These are phyloP conservation scores for Yoshiicerus persimilis DNA, from an alignment of 1,140 invertebrate genomes.

Conservation along the genomic window DNA sequence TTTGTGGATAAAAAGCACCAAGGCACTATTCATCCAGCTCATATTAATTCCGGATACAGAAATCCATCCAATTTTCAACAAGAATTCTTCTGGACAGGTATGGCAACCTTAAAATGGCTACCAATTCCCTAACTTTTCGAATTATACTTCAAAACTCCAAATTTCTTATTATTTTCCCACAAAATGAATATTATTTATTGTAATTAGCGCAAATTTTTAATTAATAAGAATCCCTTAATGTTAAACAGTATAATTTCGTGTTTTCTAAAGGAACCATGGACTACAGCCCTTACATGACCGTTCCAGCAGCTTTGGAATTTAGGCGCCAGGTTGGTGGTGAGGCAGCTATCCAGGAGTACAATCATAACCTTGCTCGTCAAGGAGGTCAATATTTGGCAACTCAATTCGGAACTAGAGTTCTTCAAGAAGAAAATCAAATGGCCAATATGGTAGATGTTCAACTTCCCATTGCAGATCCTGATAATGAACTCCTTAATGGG, in stretches of 20 bases:
- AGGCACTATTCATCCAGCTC: constrained; percentile 29
- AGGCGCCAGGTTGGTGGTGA: constrained; percentile 18
- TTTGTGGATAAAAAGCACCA: constrained; percentile 37
- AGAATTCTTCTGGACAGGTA: constrained; percentile 44
- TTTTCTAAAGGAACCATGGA: constrained; percentile 31
- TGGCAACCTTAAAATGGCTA: not conserved
- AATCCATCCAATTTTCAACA: constrained; percentile 12
- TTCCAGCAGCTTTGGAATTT: constrained; percentile 35
- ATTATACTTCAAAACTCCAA: not conserved
- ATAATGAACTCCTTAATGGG: not conserved
- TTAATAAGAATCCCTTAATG: not conserved
- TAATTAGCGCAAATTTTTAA: not conserved
- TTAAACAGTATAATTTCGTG: not conserved
- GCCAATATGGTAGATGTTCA: constrained; percentile 27
- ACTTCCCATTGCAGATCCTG: not conserved
- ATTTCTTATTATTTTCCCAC: not conserved
- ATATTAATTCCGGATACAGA: constrained; percentile 24
- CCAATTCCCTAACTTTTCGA: not conserved
- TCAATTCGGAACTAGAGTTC: not conserved
- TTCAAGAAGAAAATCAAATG: constrained; percentile 24
- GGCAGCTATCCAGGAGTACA: not conserved
- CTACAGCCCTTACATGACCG: constrained; percentile 33
- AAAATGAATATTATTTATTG: not conserved
- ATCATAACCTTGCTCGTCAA: not conserved
- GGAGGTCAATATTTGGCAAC: not conserved